Conservation (phyloP, 1,140 invertebrate genomes). For the Trichogramma pretiosum region DNA sequence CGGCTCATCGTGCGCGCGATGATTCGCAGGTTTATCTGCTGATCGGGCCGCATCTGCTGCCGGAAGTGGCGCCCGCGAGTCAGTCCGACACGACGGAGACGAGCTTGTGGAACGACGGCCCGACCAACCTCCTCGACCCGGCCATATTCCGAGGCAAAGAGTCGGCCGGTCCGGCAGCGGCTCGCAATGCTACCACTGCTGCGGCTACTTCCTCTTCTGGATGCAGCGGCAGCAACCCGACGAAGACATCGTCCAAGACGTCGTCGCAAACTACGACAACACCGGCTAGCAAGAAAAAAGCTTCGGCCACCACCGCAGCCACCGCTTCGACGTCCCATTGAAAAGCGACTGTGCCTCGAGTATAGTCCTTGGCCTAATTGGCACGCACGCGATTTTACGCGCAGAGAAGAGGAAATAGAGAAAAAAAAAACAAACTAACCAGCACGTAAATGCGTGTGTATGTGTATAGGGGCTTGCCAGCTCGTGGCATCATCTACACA, state of each 20-base stretch:
- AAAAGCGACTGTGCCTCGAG: conserved; percentile 9
- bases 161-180: too few species aligned
- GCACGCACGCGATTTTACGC: conserved; percentile 22
- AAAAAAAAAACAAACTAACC: neutral
- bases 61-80: conserved; percentile 23
- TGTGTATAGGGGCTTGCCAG: neutral
- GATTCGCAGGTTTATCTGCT: conserved; percentile 31
- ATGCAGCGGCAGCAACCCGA: neutral
- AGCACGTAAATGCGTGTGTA: neutral
- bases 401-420: neutral
- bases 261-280: neutral
- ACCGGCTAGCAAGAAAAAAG: neutral
- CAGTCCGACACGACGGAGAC: conserved; percentile 28
- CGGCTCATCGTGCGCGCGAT: too few species aligned
- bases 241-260: neutral
- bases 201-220: neutral
- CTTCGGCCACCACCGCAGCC: neutral
- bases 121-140: conserved; percentile 39
- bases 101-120: conserved; percentile 37
- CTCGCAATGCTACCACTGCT: conserved; percentile 26
- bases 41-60: conserved; percentile 43
- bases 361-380: conserved; percentile 37
- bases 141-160: conserved; percentile 40
- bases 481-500: too few species aligned
- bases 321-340: neutral